Evolutionary conservation across 2,888 invertebrate genomes (phyloP).

Genomic region (Lithosia quadra): DNA sequence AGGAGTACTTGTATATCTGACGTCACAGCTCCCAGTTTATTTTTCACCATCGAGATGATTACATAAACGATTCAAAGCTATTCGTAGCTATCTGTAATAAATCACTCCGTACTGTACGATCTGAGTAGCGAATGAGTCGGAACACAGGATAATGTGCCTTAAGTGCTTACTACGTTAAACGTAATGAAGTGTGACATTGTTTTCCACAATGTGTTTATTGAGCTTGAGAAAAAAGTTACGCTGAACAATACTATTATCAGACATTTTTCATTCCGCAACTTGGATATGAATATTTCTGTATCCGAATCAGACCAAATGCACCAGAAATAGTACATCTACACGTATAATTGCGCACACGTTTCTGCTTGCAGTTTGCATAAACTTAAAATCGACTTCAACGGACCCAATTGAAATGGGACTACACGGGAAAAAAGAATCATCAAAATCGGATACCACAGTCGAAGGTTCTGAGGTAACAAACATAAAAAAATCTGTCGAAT

Average conservation of each 20-base stretch:
- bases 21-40: constrained; percentile 1
- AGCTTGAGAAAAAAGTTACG: not conserved
- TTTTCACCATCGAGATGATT: not conserved
- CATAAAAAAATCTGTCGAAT: too few species aligned
- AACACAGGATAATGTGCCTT: not conserved
- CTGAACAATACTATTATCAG: not conserved
- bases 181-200: not conserved
- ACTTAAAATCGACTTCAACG: too few species aligned
- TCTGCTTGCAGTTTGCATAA: too few species aligned
- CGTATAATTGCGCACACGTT: too few species aligned
- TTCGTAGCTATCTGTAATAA: not conserved
- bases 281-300: not conserved
- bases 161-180: not conserved
- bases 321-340: not conserved
- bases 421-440: too few species aligned
- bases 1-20: not conserved
- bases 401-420: too few species aligned
- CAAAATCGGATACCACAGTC: too few species aligned
- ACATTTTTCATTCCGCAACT: not conserved
- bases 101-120: not conserved
- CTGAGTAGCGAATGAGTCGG: constrained; percentile 1
- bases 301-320: too few species aligned
- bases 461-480: too few species aligned
- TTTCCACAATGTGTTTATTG: not conserved
- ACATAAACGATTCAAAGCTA: not conserved